Base-by-base conservation (phyloP, 1,140 invertebrate species). In the Drosophila nikananu region DNA sequence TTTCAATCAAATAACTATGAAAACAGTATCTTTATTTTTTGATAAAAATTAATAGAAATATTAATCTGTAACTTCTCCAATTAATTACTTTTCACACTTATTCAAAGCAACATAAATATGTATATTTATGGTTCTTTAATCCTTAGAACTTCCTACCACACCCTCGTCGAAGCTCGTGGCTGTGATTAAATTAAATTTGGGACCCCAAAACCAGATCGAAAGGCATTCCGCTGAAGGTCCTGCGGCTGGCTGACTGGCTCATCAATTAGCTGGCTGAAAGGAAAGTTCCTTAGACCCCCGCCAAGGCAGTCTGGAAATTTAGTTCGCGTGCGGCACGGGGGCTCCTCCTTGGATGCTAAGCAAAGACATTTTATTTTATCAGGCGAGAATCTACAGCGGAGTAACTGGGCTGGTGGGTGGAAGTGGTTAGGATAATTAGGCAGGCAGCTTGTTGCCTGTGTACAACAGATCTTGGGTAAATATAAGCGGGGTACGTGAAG, bases 311-410 rank as follows among this genome's bases (percentile, higher is more conserved):
- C 71, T 46, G 55, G 49, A 77, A 77, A 52, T 80, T 83, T 51
- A 46, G 55, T 77, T 80, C 46, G 72, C 72, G 71, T 83, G 80
- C 64, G 48, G 52, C 63, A 55, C 57, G 61, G 39, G 44, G 48
- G 21, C 46, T 27, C 25, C 30, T 46, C 57, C 30, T 41, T 30
- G 46, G 51, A 48, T 67, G 65, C 71, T 65, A 27, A 64, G 32
- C 49, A 87, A 80, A 73, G 64, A 70, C 84, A 81, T 84, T 89
- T 75, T 66, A 62, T 79, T 81, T 81, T 73, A 89, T 90, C 83
- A 81, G 60, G 25, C 51, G 67, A 71, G 77, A 73, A 61, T 71
- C 66, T 78, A 76, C 54, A 44, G 64, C 6, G 35, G 5, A 41
- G 27, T 5, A 52, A 21, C 30, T 30, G 2, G 39, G 32, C 35